These are phyloP conservation scores for Eulithis testata DNA, from an alignment of 2,888 invertebrate species.

Conservation along the genomic window DNA sequence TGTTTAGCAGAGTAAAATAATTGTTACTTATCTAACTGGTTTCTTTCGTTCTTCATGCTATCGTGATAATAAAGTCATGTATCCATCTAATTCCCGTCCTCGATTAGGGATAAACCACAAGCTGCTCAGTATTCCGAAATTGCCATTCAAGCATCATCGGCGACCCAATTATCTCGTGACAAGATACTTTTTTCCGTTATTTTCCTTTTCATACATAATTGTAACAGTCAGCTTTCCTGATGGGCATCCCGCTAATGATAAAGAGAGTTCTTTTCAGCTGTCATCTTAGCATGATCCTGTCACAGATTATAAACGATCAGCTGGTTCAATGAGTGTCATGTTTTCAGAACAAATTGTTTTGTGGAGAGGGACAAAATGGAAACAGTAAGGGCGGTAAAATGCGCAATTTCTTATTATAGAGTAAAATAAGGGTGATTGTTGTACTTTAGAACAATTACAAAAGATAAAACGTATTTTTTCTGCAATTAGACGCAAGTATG, in stretches of 20 bases:
- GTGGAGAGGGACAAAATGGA: background rate
- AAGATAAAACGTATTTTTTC: background rate
- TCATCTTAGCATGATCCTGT: constrained; percentile 40
- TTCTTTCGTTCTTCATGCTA: too few relatives aligned
- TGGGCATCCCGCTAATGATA: constrained; percentile 55
- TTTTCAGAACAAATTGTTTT: constrained; percentile 4
- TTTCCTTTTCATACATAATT: constrained; percentile 50
- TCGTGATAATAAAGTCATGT: background rate
- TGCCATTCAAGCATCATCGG: constrained; percentile 25
- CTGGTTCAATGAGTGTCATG: constrained; percentile 10
- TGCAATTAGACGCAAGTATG: too few relatives aligned
- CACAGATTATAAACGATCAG: constrained; percentile 19
- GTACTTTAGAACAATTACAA: background rate
- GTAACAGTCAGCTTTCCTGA: constrained; percentile 56
- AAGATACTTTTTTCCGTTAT: constrained; percentile 34
- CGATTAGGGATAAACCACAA: constrained; percentile 18
- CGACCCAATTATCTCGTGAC: constrained; percentile 33
- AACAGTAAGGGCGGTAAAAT: background rate
- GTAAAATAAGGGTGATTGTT: background rate
- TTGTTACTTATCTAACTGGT: too few relatives aligned
- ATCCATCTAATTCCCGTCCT: constrained; percentile 4
- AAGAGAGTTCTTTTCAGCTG: constrained; percentile 40
- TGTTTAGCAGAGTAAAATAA: too few relatives aligned
- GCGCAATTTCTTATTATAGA: background rate
- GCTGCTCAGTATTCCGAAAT: constrained; percentile 23